These are phyloP conservation scores for Neocloeon triangulifer DNA, from an alignment of 1,140 invertebrate species.

Conservation along the genomic window DNA sequence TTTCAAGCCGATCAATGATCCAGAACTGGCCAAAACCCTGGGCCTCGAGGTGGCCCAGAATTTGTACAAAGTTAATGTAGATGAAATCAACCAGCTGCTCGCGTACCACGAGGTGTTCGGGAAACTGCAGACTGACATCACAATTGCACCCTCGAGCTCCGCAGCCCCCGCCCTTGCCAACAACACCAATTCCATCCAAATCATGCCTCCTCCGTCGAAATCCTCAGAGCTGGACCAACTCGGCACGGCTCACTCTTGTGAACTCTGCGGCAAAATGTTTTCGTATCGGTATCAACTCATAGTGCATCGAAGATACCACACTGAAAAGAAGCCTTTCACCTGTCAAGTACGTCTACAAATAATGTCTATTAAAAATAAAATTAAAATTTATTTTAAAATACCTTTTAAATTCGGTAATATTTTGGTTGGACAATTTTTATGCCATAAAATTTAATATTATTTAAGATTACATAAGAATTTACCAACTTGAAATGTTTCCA, in stretches of 20 bases:
- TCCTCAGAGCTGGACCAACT: too few species aligned
- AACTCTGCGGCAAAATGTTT: slow-evolving; percentile 65
- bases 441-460: too few species aligned
- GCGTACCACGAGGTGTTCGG: slow-evolving; percentile 74
- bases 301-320: slow-evolving; percentile 61
- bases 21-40: slow-evolving; percentile 39
- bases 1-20: slow-evolving; percentile 41
- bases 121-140: slow-evolving; percentile 41
- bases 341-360: slow-evolving; percentile 56
- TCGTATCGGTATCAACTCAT: slow-evolving; percentile 68
- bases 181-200: neutral
- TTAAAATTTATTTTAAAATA: too few species aligned
- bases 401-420: too few species aligned
- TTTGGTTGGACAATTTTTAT: too few species aligned
- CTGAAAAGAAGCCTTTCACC: slow-evolving; percentile 60
- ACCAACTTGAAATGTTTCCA: too few species aligned
- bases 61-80: slow-evolving; percentile 67
- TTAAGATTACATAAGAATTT: too few species aligned
- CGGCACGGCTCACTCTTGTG: slow-evolving; percentile 47
- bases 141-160: slow-evolving; percentile 17
- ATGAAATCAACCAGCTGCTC: slow-evolving; percentile 55
- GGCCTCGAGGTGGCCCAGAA: slow-evolving; percentile 41
- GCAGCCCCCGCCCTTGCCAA: slow-evolving; percentile 13
- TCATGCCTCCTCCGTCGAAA: too few species aligned
- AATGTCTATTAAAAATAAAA: too few species aligned